Percentiles rank a stretch among this genome's conserved stretches.
These are phyloP conservation scores for Ctenodactylus gundi DNA, from an alignment of 2,113 vertebrate species.

Conservation along the genomic window DNA sequence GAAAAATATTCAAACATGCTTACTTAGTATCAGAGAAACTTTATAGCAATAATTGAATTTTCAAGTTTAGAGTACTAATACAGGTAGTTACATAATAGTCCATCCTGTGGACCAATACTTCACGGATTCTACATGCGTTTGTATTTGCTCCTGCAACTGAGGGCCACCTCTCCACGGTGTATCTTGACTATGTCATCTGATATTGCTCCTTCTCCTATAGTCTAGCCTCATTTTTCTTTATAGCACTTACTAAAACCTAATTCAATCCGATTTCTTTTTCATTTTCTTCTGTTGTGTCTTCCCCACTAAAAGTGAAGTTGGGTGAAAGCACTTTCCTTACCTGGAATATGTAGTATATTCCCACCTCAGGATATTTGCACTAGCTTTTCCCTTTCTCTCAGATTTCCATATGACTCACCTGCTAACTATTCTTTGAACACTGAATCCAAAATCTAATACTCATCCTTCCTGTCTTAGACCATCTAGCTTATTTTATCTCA, in stretches of 20 bases:
- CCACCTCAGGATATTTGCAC: neutral
- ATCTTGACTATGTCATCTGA: neutral
- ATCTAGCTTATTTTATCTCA: neutral
- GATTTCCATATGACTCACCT: neutral
- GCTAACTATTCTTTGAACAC: neutral
- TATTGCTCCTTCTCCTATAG: neutral
- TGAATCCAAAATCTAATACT: neutral
- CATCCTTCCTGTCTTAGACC: neutral
- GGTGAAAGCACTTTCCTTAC: neutral
- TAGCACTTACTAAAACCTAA: neutral
- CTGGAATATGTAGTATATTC: neutral
- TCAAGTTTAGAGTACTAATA: neutral
- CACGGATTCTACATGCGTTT: neutral
- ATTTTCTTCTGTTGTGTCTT: neutral
- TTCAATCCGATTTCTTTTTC: neutral
- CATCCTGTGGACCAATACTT: neutral
- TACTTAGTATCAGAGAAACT: neutral
- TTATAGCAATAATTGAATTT: neutral
- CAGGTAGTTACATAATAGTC: neutral
- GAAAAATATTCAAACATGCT: neutral
- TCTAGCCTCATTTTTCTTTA: neutral
- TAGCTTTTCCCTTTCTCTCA: neutral
- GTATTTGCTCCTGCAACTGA: neutral
- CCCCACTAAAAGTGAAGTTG: neutral
- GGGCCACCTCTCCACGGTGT: neutral